A percentile compares a stretch with the other conserved stretches of the same genome.
Evolutionary conservation across 2,888 invertebrate genomes (phyloP).

Genomic region (Smittia aterrima): DNA sequence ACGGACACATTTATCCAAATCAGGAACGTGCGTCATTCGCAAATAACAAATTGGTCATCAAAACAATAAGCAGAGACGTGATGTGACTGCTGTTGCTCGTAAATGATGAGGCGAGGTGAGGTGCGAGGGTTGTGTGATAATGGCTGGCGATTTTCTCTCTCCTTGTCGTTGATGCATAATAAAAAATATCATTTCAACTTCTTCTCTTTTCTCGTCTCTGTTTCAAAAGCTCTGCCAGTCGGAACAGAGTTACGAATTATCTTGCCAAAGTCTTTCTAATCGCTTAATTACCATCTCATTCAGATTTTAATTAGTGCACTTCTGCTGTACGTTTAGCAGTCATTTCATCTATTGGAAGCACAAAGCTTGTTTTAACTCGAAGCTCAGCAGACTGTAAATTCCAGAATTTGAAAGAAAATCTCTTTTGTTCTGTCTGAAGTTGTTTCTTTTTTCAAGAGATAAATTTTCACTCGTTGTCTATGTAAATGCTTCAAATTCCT

Average conservation of each 20-base stretch:
- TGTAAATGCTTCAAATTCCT: too few species aligned
- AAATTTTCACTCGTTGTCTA: too few species aligned
- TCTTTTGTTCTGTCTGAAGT: too few species aligned
- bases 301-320: neutral
- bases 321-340: neutral
- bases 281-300: neutral
- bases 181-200: neutral
- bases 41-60: conserved; percentile 27
- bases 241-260: neutral
- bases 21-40: conserved; percentile 14
- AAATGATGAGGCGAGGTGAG: conserved; percentile 5
- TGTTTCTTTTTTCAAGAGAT: too few species aligned
- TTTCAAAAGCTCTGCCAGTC: neutral
- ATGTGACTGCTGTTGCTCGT: conserved; percentile 12
- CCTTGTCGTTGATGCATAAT: neutral
- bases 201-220: neutral
- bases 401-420: too few species aligned
- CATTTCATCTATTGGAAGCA: neutral
- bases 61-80: conserved; percentile 21
- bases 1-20: conserved; percentile 24
- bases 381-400: conserved; percentile 1
- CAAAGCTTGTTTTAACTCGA: neutral
- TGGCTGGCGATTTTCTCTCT: neutral
- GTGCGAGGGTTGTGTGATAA: neutral
- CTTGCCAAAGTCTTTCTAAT: neutral